Evolutionary conservation across 2,113 vertebrate genomes (phyloP).

Genomic region (Anser brachyrhynchus): DNA sequence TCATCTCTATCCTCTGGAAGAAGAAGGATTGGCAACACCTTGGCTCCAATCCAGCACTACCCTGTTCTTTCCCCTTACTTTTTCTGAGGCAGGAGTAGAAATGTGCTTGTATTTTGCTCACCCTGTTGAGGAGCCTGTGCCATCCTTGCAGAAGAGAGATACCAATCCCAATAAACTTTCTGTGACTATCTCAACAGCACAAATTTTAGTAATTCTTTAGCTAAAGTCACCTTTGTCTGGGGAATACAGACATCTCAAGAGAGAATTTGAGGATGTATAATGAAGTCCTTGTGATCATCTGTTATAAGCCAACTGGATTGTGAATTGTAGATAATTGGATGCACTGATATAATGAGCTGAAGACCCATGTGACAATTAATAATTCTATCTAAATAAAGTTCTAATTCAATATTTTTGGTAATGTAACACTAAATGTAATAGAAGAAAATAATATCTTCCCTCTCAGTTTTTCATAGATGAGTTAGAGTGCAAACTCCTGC

Average conservation of each 20-base stretch:
- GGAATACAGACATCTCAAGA: background rate
- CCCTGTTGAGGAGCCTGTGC: background rate
- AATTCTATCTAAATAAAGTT: conserved; percentile 8
- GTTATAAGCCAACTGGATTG: background rate
- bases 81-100: background rate
- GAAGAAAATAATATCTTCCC: background rate
- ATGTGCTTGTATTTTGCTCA: background rate
- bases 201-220: background rate
- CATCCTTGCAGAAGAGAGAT: background rate
- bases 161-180: background rate
- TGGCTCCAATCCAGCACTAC: background rate
- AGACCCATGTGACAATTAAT: background rate
- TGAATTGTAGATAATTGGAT: conserved; percentile 7
- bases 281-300: background rate
- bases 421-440: background rate
- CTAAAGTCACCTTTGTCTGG: background rate
- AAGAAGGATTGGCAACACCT: background rate
- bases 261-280: background rate
- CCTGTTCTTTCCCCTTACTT: background rate
- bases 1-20: background rate
- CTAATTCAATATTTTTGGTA: conserved; percentile 6
- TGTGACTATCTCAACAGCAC: background rate
- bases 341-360: background rate
- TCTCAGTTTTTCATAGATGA: background rate
- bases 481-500: background rate